Evolutionary conservation across 2,797 vertebrate species (phyloP).

Genomic region (Eupleurogrammus muticus): DNA sequence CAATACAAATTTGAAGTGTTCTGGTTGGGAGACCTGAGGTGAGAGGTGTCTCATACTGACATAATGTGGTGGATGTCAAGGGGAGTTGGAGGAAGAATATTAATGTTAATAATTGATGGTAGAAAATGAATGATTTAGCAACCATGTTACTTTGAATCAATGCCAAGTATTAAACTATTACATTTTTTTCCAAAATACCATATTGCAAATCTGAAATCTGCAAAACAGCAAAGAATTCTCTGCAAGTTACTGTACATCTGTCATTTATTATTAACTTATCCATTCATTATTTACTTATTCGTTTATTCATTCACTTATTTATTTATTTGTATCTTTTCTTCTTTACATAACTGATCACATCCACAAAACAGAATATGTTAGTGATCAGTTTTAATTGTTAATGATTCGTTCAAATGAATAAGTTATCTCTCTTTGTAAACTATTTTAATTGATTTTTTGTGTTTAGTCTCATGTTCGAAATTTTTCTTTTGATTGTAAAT

Average conservation of each 20-base stretch:
- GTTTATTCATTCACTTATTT: too few relatives aligned
- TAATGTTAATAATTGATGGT: background rate
- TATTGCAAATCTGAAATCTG: background rate
- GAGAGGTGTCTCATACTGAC: background rate
- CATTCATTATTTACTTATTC: too few relatives aligned
- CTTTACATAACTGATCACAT: background rate
- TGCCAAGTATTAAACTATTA: background rate
- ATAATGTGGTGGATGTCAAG: background rate
- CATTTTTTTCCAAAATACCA: background rate
- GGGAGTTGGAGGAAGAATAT: background rate
- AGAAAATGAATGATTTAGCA: constrained; percentile 1
- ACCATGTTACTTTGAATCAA: background rate
- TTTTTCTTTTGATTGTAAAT: too few relatives aligned
- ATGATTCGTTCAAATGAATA: too few relatives aligned
- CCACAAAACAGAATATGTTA: background rate
- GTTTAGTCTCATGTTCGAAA: too few relatives aligned
- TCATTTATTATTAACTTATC: background rate
- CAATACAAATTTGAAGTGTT: background rate
- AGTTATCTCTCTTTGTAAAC: too few relatives aligned
- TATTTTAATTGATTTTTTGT: too few relatives aligned
- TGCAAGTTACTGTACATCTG: background rate
- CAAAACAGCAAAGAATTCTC: background rate
- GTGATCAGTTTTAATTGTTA: background rate
- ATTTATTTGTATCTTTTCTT: background rate
- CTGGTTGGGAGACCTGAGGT: background rate